Base-by-base conservation (phyloP, 2,888 invertebrate genomes). In the Reticulitermes lucifugus region DNA sequence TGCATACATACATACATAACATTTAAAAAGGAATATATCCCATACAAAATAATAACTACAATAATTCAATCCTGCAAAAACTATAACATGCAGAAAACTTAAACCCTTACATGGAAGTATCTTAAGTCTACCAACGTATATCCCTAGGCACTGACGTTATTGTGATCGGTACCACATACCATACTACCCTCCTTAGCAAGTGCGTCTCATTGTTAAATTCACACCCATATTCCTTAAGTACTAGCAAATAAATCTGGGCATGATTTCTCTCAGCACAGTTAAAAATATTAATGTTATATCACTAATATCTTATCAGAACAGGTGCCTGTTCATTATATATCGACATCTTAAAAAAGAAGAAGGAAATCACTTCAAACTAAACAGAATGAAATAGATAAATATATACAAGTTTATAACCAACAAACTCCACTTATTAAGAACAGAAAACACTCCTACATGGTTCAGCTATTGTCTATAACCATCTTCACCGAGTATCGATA, bases 171-270 rank as follows among this genome's bases (percentile, higher is more conserved):
- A 46, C 51, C 77, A 46, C 14, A 60, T 7, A 22, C n/a, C 60
- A 60, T 60, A 22, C 60, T n/a, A 18, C 21, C 60, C 14, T 21
- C n/a, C 7, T 73, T 14, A 77, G 77, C 60, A 25, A 59, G 18
- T 41, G 41, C 7, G 35, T n/a, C 29, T n/a, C 35, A 65, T 22
- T 35, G 12, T 46, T 46, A 60, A 25, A 65, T 9, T n/a, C 43
- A 41, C 81, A 70, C 43, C 70, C 81, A 81, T 81, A 70, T 70
- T 65, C 65, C 35, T 60, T 80, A 80, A 80, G 80, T 80, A 80
- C 80, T 80, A 80, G 29, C 21, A 80, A 51, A 79, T 2, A 51
- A 46, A 79, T 55, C n/a, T 51, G 79, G 55, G 55, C 25, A 12
- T 29, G 29, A 46, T 29, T 22, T 79, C 18, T 55, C 46, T 25